Base-by-base conservation (phyloP, 2,113 vertebrate species). In the Typhlomys cinereus region DNA sequence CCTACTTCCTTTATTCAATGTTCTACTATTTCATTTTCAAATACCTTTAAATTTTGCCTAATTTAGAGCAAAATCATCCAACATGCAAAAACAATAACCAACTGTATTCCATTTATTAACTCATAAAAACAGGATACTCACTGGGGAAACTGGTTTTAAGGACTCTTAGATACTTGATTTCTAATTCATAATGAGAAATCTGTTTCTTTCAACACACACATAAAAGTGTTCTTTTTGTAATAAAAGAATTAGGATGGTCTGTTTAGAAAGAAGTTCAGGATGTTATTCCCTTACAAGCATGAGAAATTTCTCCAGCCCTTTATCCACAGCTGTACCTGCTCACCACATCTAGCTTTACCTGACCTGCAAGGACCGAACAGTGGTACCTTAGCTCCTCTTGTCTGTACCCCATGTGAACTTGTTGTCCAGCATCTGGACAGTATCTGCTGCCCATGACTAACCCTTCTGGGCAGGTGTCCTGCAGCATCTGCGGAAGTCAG, bases 371-470 rank as follows among this genome's bases (percentile, higher is more conserved):
- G 93, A 95, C 31, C 93, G 90, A 90, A 94, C 44, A 84, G n/a
- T 88, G 85, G 57, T 70, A 52, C 79, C 95, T 85, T 41, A 80
- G 34, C 62, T 90, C 39, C 0, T 94, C 85, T 83, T 94, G 50
- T 64, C 94, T 41, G 83, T 92, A 75, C 90, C 95, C 80, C 91
- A 95, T 94, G 96, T 96, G 89, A 97, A 92, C 73, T 90, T 84
- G 61, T 29, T 80, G 78, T 46, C 23, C 12, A 93, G 69, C 70
- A 2, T 36, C 36, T n/a, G 76, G 74, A 44, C n/a, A n/a, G n/a
- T n/a, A n/a, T n/a, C n/a, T n/a, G 27, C 44, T 91, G 31, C 46
- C 59, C 84, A 69, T 62, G 27, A 41, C 75, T 82, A 25, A 54
- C 52, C n/a, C 21, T 85, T 36, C 15, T 50, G 34, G 41, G 20